Evolutionary conservation across 64 coral and sea anemone species (phyloP), one percentile per base, ranked within the genome.

Genomic region (Catalaphyllia jardinei): DNA sequence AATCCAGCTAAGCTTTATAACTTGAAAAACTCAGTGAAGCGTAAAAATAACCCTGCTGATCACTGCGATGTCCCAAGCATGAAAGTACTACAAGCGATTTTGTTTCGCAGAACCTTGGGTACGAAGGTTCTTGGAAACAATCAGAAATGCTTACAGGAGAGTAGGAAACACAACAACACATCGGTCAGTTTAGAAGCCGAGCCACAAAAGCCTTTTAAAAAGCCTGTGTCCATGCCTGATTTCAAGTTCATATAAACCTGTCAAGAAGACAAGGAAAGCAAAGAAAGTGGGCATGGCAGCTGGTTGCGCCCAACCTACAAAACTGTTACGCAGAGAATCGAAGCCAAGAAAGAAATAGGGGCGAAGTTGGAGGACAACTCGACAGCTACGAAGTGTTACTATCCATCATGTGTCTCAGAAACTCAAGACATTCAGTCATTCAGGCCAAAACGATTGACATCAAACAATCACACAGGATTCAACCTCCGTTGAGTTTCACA

Each of bases 111-210:
- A 38, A 24, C 60, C 67, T 46, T 83, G 4, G 67, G 35, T 10
- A 24, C 29, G 9, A 83, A 83, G 31, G 49, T 64, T 64, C 31
- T 67, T 42, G 4, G 30, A 13, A 64, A 42, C 4, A 79, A 24
- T 69, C 50, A 69, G 9, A 10, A 46, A 8, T 6, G 1, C 39
- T 46, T 46, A 46, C 39, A 25, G 65, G 61, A 83, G 22, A 20
- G 62, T 67, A 83, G 80, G 31, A 83, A 83, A 46, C 80, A 83
- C 19, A 83, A 83, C 31, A 83, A 83, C 18, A 83, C 80, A 12
- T 62, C 80, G 14, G 31, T 49, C 15, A 31, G 60, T 25, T 49
- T 24, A 17, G 62, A 63, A 27, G 29, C 20, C 67, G 8, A 9
- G 20, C 31, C 31, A 46, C 60, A 67, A 67, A 12, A 60, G 51